Percentiles rank a stretch among this genome's conserved stretches.
Conservation (phyloP, 2,797 vertebrate genomes). For the Coendou prehensilis region DNA sequence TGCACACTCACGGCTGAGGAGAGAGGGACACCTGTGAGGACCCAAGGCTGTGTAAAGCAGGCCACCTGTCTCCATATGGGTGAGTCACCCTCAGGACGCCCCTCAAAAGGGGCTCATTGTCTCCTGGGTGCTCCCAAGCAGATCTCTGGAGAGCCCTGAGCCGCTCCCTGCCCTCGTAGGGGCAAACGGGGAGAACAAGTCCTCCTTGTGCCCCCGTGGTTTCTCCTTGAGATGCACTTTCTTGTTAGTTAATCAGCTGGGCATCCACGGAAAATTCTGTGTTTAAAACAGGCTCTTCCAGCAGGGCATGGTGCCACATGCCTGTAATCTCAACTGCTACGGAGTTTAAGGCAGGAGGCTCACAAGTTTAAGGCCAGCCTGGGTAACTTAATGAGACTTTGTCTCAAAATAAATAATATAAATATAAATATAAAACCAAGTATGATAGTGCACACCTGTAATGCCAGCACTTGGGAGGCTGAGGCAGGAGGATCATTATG, state of each 20-base stretch:
- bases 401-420: background rate
- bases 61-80: accelerated
- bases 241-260: constrained; percentile 4
- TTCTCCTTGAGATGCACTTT: background rate
- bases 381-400: background rate
- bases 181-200: background rate
- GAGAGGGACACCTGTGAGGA: background rate
- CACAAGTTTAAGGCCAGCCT: background rate
- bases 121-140: accelerated
- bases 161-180: background rate
- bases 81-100: background rate
- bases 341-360: background rate
- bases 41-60: background rate
- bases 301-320: background rate
- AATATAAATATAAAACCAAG: background rate
- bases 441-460: background rate
- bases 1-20: constrained; percentile 83
- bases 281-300: background rate
- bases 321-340: background rate
- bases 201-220: background rate
- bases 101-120: background rate
- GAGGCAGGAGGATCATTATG: background rate
- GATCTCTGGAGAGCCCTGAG: constrained; percentile 50
- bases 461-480: background rate
- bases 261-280: background rate